A percentile compares a stretch with the other conserved stretches of the same genome.
Evolutionary conservation across 2,888 invertebrate genomes (phyloP).

Genomic region (Ametastegia equiseti): DNA sequence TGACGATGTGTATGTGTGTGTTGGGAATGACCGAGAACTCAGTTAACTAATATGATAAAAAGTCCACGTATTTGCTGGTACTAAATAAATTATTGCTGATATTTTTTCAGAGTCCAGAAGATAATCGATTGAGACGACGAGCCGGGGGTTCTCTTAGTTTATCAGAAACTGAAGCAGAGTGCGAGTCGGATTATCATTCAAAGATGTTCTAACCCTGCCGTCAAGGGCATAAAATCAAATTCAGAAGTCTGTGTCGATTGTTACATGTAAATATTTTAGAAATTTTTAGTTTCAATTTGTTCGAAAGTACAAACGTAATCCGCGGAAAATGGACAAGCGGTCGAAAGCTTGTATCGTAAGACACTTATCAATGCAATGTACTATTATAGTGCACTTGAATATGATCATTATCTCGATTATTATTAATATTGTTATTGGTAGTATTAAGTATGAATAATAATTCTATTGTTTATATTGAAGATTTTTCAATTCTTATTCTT

Average conservation of each 20-base stretch:
- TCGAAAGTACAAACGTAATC: slow-evolving; percentile 60
- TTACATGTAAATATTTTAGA: slow-evolving; percentile 49
- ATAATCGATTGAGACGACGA: slow-evolving; percentile 79
- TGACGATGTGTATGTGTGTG: slow-evolving; percentile 75
- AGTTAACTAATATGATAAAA: slow-evolving; percentile 21
- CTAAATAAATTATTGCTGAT: slow-evolving; percentile 58
- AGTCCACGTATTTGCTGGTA: slow-evolving; percentile 68
- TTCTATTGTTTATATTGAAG: slow-evolving; percentile 32
- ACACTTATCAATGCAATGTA: slow-evolving; percentile 51
- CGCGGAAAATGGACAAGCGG: slow-evolving; percentile 30
- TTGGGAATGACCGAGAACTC: background rate
- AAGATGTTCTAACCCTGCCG: slow-evolving; percentile 66
- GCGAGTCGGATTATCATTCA: slow-evolving; percentile 78
- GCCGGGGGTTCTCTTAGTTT: slow-evolving; percentile 88
- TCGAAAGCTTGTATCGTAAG: slow-evolving; percentile 4
- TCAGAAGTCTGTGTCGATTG: slow-evolving; percentile 16
- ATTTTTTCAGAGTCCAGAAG: slow-evolving; percentile 76
- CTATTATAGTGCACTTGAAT: slow-evolving; percentile 23
- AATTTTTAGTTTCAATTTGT: slow-evolving; percentile 24
- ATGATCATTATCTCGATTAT: slow-evolving; percentile 56
- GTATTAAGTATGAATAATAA: slow-evolving; percentile 60
- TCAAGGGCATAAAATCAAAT: slow-evolving; percentile 32
- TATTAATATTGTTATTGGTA: slow-evolving; percentile 61
- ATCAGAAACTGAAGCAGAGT: slow-evolving; percentile 90
- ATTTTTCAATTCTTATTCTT: slow-evolving; percentile 3